Conservation (phyloP, 92 coral and sea anemone genomes). For the Anthopleura xanthogrammica region DNA sequence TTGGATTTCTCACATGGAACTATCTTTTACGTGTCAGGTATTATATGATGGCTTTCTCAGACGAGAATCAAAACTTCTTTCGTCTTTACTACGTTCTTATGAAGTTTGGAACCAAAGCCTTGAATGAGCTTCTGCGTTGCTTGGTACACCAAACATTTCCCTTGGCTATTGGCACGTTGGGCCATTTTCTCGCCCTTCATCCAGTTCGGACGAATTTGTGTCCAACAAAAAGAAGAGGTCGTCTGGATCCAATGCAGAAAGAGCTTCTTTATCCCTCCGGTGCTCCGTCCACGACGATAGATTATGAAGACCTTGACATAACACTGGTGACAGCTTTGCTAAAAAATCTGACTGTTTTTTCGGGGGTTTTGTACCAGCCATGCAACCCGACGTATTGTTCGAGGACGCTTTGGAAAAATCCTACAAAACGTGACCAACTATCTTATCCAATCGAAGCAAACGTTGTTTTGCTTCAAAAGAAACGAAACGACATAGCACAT, state of each 20-base stretch:
- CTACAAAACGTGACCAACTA: not conserved
- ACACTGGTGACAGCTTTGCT: not conserved
- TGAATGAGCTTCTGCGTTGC: not conserved
- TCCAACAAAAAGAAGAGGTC: not conserved
- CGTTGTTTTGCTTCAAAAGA: not conserved
- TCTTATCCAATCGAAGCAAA: not conserved
- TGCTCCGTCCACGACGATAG: not conserved
- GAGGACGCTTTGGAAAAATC: not conserved
- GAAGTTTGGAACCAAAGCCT: not conserved
- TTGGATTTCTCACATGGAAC: not conserved
- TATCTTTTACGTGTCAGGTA: not conserved
- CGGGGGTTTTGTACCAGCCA: not conserved
- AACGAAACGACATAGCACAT: not conserved
- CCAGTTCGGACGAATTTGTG: not conserved
- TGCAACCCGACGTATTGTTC: not conserved
- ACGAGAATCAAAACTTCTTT: not conserved
- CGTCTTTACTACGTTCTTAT: not conserved
- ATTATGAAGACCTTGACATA: constrained; percentile 3
- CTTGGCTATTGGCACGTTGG: not conserved
- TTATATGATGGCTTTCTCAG: not conserved
- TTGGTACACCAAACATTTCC: not conserved
- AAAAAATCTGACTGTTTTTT: not conserved
- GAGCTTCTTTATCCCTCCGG: not conserved
- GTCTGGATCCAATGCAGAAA: not conserved
- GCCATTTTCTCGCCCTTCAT: not conserved